Conservation (phyloP, 2,113 vertebrate species). For the Seriola aureovittata region DNA sequence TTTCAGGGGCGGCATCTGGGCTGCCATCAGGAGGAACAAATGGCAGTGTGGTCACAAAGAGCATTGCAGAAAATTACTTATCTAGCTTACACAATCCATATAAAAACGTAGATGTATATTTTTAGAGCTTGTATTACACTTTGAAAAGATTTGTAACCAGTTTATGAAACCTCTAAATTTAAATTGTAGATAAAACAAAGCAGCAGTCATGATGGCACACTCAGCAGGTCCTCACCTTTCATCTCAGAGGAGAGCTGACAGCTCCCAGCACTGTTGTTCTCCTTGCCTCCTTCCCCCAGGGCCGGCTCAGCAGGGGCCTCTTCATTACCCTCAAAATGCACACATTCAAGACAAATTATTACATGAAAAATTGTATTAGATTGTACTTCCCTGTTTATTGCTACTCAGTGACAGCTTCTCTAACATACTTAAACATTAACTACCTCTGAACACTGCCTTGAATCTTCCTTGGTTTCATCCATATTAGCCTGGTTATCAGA, state of each 20-base stretch:
- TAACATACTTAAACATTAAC: neutral
- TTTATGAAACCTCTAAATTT: conserved; percentile 15
- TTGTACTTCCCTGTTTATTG: neutral
- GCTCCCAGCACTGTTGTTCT: conserved; percentile 89
- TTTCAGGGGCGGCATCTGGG: conserved; percentile 88
- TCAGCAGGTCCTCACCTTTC: conserved; percentile 77
- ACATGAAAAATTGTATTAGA: conserved; percentile 1
- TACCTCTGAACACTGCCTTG: conserved; percentile 64
- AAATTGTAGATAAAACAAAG: conserved; percentile 25
- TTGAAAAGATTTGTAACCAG: neutral
- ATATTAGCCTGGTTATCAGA: conserved; percentile 59
- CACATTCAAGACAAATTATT: conserved; percentile 45
- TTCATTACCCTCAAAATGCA: conserved; percentile 76
- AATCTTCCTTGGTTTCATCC: conserved; percentile 64
- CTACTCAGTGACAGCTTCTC: neutral
- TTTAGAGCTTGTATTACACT: neutral
- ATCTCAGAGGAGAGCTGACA: conserved; percentile 77
- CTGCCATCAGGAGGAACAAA: conserved; percentile 76
- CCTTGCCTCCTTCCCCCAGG: conserved; percentile 84
- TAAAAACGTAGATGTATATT: neutral
- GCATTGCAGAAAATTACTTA: conserved; percentile 1
- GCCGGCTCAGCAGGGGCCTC: conserved; percentile 77
- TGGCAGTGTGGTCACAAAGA: conserved; percentile 1
- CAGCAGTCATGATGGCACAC: conserved; percentile 14
- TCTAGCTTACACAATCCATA: neutral